Conservation (phyloP, 2,113 vertebrate species). For the Grammomys surdaster region DNA sequence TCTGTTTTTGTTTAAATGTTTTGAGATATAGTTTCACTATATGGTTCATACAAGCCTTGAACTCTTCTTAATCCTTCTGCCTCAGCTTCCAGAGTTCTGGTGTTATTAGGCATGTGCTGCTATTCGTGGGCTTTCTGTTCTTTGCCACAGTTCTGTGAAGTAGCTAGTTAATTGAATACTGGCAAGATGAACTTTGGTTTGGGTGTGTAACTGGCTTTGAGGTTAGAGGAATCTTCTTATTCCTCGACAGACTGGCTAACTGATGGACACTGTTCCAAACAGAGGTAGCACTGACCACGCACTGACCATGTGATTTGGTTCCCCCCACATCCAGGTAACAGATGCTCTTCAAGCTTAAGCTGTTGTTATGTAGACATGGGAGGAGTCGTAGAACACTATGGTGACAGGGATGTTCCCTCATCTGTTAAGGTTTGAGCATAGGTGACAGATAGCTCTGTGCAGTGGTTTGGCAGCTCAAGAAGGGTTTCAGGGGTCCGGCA, state of each 20-base stretch:
- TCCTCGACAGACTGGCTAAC: not conserved
- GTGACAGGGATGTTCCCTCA: accelerated
- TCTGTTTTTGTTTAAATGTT: not conserved
- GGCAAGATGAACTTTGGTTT: not conserved
- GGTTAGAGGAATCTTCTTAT: not conserved
- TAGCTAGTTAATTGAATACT: not conserved
- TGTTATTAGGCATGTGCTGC: not conserved
- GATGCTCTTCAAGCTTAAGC: not conserved
- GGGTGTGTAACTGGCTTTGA: not conserved
- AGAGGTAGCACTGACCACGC: not conserved
- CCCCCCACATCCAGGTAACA: not conserved
- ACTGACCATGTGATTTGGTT: not conserved
- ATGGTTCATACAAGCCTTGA: not conserved
- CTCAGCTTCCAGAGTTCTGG: not conserved
- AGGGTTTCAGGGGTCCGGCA: not conserved
- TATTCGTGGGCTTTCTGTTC: not conserved
- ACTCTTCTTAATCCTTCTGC: not conserved
- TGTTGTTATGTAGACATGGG: not conserved
- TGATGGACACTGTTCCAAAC: not conserved
- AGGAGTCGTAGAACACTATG: not conserved
- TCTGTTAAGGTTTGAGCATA: too few relatives aligned
- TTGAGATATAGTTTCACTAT: not conserved
- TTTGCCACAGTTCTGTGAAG: not conserved
- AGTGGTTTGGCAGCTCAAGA: too few relatives aligned
- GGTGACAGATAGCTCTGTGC: not conserved